Evolutionary conservation across 2,797 vertebrate genomes (phyloP).

Genomic region (Epinephelus coioides): DNA sequence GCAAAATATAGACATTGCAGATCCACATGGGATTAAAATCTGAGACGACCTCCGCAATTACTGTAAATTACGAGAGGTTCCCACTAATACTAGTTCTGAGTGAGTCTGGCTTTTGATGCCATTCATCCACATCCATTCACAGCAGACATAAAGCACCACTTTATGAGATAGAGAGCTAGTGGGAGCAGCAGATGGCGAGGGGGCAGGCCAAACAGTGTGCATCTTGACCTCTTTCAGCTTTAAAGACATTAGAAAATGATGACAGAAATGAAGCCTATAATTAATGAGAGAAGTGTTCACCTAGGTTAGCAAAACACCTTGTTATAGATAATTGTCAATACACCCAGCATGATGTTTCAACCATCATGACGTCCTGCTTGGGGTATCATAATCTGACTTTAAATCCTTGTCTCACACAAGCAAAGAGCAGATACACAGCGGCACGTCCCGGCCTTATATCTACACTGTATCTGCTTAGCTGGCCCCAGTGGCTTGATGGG

Average conservation of each 20-base stretch:
- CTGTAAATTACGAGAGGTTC: too few relatives aligned
- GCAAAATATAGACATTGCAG: too few relatives aligned
- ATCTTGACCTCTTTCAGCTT: conserved; percentile 36
- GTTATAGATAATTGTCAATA: too few relatives aligned
- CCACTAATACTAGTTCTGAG: too few relatives aligned
- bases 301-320: too few relatives aligned
- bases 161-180: conserved; percentile 8
- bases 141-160: conserved; percentile 25
- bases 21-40: too few relatives aligned
- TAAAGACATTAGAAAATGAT: conserved; percentile 13
- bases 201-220: conserved; percentile 18
- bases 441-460: background rate
- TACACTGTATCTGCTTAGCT: background rate
- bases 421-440: background rate
- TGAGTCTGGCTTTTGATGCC: too few relatives aligned
- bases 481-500: background rate
- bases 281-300: background rate
- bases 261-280: background rate
- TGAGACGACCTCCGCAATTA: too few relatives aligned
- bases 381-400: background rate
- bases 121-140: conserved; percentile 10
- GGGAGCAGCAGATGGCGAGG: conserved; percentile 35
- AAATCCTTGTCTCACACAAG: background rate
- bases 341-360: background rate
- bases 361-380: background rate